Percentiles rank a stretch among this genome's conserved stretches.
These are phyloP conservation scores for Protobothrops mucrosquamatus DNA, from an alignment of 2,113 vertebrate genomes.

Conservation along the genomic window DNA sequence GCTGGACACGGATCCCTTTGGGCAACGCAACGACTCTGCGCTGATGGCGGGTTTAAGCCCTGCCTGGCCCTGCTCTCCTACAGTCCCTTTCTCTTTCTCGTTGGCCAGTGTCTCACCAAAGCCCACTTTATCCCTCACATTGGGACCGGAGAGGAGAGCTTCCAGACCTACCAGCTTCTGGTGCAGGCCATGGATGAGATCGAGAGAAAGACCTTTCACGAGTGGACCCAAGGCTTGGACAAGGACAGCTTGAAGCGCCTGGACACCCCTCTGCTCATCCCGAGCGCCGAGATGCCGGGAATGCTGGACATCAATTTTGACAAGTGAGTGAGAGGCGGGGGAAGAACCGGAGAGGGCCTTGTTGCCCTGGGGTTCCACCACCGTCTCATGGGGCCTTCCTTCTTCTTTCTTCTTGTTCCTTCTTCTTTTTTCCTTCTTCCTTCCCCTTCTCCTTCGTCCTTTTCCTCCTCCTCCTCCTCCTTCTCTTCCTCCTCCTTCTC, in stretches of 20 bases:
- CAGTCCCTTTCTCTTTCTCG: neutral
- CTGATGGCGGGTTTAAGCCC: no score
- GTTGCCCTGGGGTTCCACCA: neutral
- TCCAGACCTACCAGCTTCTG: slow-evolving; percentile 63
- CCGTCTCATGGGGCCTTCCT: neutral
- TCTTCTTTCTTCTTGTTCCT: no score
- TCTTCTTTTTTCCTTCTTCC: no score
- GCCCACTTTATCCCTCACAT: slow-evolving; percentile 73
- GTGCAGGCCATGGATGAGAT: slow-evolving; percentile 77
- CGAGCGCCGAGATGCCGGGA: slow-evolving; percentile 63
- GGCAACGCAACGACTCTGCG: neutral
- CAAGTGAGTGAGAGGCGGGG: slow-evolving; percentile 64
- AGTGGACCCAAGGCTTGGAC: slow-evolving; percentile 80
- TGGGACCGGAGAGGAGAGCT: slow-evolving; percentile 64
- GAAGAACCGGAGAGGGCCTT: fast-evolving
- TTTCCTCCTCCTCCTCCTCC: no score
- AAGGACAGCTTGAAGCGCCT: slow-evolving; percentile 70
- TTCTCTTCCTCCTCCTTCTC: no score
- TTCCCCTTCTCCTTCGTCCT: no score
- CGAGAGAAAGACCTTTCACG: slow-evolving; percentile 73
- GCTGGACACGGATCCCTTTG: neutral
- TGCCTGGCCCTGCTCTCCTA: no score
- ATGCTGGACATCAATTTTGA: slow-evolving; percentile 84
- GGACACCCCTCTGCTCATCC: slow-evolving; percentile 75
- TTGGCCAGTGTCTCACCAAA: slow-evolving; percentile 67